Evolutionary conservation across 2,888 invertebrate species (phyloP), one percentile per base, ranked within the genome.

Genomic region (Yponomeuta plumbellus): DNA sequence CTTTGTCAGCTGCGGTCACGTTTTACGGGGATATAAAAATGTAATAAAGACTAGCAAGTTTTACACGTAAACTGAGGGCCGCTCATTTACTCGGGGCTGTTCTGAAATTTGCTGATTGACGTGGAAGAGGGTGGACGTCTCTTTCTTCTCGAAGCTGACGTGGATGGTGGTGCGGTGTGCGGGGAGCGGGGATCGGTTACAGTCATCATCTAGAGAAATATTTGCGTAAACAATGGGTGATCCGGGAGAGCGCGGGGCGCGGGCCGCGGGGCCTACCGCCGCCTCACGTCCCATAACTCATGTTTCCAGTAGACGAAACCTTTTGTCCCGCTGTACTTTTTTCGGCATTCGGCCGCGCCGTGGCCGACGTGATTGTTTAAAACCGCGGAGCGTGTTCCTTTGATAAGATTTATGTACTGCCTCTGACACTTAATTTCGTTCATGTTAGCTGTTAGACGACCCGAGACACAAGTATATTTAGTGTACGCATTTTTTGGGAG

Each of bases 331-430:
- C 69, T 79, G 78, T 81, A 78, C 80, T 77, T 79, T 80, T 81
- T 80, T 76, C 74, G 74, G 73, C 72, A 75, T 67, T 34, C 66
- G 59, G 65, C 64, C 68, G 67, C 66, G 62, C n/a, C 62, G 26
- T 11, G 62, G 44, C 64, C 65, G 67, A 76, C 81, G 80, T 81
- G 85, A 86, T 84, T 86, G 86, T 85, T 85, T 84, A 84, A 86
- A 86, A 83, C 83, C 85, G 81, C 79, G 74, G 76, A 76, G 79
- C 85, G 84, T 81, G 80, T 79, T 78, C 71, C 75, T 73, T 77
- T 84, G 85, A 87, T 86, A 84, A 84, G 83, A 85, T 86, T 86
- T 84, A 86, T 85, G 78, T 79, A 81, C 84, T 87, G 87, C 72
- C 77, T 73, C 80, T 86, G 88, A 87, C 88, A 87, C 82, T 82